Conservation (phyloP, 2,797 vertebrate species). For the Sylvilagus floridanus region DNA sequence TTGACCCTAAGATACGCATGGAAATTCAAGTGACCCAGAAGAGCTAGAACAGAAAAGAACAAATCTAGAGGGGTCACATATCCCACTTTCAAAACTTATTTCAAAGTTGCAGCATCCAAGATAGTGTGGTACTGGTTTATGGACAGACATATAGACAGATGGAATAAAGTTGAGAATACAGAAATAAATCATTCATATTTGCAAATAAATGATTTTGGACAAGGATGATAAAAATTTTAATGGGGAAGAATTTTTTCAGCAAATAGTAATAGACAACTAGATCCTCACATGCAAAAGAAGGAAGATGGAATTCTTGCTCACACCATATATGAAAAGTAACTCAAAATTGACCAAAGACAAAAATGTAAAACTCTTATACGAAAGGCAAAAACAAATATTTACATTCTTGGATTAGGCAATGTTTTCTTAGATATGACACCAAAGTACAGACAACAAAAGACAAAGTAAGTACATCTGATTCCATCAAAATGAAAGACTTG, state of each 20-base stretch:
- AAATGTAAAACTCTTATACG: not conserved
- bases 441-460: not conserved
- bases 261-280: not conserved
- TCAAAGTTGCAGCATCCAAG: not conserved
- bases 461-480: slow-evolving; percentile 20
- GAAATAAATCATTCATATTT: not conserved
- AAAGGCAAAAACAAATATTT: not conserved
- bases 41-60: not conserved
- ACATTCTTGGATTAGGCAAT: not conserved
- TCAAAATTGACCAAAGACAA: not conserved
- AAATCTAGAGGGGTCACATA: not conserved
- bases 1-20: not conserved
- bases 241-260: not conserved
- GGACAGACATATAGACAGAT: not conserved
- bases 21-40: not conserved
- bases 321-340: not conserved
- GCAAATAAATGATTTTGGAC: not conserved
- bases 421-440: not conserved
- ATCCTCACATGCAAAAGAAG: slow-evolving; percentile 15
- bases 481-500: not conserved
- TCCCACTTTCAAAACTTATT: not conserved
- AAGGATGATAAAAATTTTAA: not conserved
- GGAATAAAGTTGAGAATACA: not conserved
- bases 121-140: not conserved
- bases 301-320: not conserved